phyloP scores from a whole-genome alignment of 2,888 invertebrate species.

The Pocota personata region DNA sequence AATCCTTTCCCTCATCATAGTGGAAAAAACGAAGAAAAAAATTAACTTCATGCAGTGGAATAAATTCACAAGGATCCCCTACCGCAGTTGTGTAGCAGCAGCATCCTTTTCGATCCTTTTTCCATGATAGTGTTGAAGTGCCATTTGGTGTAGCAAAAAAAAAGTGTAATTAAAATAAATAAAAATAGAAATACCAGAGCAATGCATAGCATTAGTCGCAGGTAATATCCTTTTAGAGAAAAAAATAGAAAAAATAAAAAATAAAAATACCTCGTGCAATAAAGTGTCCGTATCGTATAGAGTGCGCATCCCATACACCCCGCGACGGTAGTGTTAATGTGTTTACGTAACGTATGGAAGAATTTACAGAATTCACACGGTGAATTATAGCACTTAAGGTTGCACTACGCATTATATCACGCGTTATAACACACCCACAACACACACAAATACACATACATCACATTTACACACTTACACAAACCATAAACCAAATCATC shows the following conservation, averaged over 20 bases:
- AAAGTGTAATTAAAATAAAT: slow-evolving; percentile 56
- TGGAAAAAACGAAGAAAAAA: slow-evolving; percentile 23
- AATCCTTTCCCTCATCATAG: slow-evolving; percentile 26
- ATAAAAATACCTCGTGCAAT: background rate
- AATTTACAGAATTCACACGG: slow-evolving; percentile 67
- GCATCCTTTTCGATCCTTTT: slow-evolving; percentile 46
- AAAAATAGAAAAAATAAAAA: slow-evolving; percentile 21
- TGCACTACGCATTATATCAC: slow-evolving; percentile 72
- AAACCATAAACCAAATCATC: background rate
- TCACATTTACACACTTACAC: slow-evolving; percentile 33
- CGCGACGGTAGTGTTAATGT: slow-evolving; percentile 66
- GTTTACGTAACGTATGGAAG: slow-evolving; percentile 69
- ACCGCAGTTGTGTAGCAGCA: slow-evolving; percentile 41
- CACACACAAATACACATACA: slow-evolving; percentile 42
- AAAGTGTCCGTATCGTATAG: background rate
- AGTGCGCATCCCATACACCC: slow-evolving; percentile 13
- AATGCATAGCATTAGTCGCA: slow-evolving; percentile 54
- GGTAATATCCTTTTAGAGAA: slow-evolving; percentile 45
- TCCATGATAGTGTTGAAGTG: slow-evolving; percentile 65
- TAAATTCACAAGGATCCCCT: slow-evolving; percentile 63
- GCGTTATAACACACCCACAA: slow-evolving; percentile 74
- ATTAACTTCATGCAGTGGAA: slow-evolving; percentile 70
- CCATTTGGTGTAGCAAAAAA: slow-evolving; percentile 39
- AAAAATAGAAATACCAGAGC: slow-evolving; percentile 45
- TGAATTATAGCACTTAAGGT: slow-evolving; percentile 73